Evolutionary conservation across 2,888 invertebrate genomes (phyloP).

Genomic region (Silvanus unidentatus): DNA sequence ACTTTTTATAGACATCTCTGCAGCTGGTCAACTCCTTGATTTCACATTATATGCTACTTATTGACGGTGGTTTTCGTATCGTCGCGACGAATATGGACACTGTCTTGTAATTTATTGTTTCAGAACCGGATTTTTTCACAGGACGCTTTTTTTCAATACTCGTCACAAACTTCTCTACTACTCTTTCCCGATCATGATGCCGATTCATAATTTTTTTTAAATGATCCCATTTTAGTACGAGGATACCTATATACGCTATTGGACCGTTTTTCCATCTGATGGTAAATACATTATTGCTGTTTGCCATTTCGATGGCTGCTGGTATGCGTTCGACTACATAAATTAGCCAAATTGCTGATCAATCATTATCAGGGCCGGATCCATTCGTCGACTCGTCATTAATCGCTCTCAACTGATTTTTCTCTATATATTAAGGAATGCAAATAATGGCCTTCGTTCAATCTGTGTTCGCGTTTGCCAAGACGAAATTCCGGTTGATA

Average conservation of each 20-base stretch:
- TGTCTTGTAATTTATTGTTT: constrained; percentile 27
- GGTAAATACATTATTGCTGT: too few species aligned
- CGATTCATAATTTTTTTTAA: constrained; percentile 13
- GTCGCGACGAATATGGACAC: constrained; percentile 31
- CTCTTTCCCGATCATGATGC: too few species aligned
- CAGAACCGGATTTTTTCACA: constrained; percentile 22
- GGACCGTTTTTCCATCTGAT: too few species aligned
- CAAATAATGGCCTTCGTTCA: constrained; percentile 30
- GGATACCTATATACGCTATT: neutral
- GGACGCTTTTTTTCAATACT: constrained; percentile 10
- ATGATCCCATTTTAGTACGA: too few species aligned
- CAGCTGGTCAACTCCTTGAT: constrained; percentile 35
- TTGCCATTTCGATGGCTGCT: too few species aligned
- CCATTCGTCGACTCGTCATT: too few species aligned
- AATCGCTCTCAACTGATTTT: too few species aligned
- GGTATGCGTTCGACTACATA: too few species aligned
- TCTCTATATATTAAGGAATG: too few species aligned
- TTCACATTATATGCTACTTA: constrained; percentile 26
- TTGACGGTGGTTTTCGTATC: constrained; percentile 11
- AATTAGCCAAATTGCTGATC: too few species aligned
- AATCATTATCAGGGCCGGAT: too few species aligned
- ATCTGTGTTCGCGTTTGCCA: constrained; percentile 25
- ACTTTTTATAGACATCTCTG: constrained; percentile 34
- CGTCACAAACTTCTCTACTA: too few species aligned
- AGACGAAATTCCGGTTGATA: constrained; percentile 28